These are phyloP conservation scores for Tolypeutes matacus DNA, from an alignment of 2,797 vertebrate species.

Conservation along the genomic window DNA sequence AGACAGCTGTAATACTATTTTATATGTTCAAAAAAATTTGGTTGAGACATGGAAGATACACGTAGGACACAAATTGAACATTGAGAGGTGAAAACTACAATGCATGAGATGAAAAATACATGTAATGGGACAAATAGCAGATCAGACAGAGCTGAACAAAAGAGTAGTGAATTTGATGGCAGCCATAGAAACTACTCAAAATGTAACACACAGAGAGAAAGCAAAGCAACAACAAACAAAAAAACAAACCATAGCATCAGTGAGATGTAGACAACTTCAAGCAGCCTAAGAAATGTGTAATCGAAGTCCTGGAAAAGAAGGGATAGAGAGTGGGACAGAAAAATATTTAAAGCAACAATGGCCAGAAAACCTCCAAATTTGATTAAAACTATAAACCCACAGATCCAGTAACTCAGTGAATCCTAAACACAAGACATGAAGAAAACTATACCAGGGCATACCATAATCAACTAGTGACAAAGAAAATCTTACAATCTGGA, in stretches of 20 bases:
- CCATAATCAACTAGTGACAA: neutral
- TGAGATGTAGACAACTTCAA: neutral
- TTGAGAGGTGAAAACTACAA: neutral
- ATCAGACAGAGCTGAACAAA: neutral
- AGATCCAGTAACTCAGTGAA: neutral
- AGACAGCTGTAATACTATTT: neutral
- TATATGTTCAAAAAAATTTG: neutral
- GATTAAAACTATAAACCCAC: neutral
- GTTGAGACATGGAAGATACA: neutral
- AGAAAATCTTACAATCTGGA: neutral
- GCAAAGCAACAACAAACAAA: neutral
- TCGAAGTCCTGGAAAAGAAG: neutral
- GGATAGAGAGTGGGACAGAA: too few relatives aligned
- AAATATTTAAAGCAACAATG: neutral
- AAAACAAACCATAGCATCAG: neutral
- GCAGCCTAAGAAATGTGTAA: neutral
- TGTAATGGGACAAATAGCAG: neutral
- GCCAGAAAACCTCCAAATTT: neutral
- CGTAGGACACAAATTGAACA: neutral
- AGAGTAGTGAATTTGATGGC: neutral
- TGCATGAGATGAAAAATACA: neutral
- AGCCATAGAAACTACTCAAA: slow-evolving; percentile 5
- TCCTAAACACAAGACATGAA: neutral
- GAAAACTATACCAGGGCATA: neutral
- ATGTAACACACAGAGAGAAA: neutral